Base-by-base conservation (phyloP, 2,113 vertebrate genomes). In the Microcebus griseorufus region DNA sequence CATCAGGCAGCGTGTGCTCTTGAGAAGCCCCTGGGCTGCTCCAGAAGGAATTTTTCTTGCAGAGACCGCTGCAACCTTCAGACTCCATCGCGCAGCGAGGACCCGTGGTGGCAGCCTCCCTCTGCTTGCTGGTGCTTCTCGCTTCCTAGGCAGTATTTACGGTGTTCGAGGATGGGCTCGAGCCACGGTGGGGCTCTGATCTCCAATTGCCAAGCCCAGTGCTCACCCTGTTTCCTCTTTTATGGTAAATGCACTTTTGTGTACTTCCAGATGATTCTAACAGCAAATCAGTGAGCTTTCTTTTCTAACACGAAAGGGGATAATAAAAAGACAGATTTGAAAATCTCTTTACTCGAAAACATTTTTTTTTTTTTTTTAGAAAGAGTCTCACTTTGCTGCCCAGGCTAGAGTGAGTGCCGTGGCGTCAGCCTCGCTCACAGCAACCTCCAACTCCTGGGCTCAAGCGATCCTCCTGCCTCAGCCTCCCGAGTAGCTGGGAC, bases 181-280 rank as follows among this genome's bases (percentile, higher is more conserved):
- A 91, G 73, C 70, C 42, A 29, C 88, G 94, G 94, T 45, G 39
- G 55, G 98, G 91, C 95, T 86, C 45, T 93, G 90, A 69, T 75
- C 73, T 90, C 32, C 39, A 60, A 80, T 0, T 1, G 60, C 94
- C 88, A 94, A 84, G 7, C 22, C 39, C 92, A 55, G 0, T 67
- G 5, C 32, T 89, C 22, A 9, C 18, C 84, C 82, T 65, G 1
- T 72, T 64, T 87, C 32, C 11, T n/a, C 42, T 72, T 76, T 37
- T 84, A 79, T 8, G 23, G 60, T 83, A 88, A 97, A 75, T 93
- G 78, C 11, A 67, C 62, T 94, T 94, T 96, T 84, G 60, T 92
- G 85, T 92, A 76, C 95, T 96, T 96, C 64, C 2, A 55, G 92
- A n/a, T 80, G 81, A 85, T 39, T 51, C 2, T 90, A 18, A 25